Evolutionary conservation across 2,888 invertebrate species (phyloP), one percentile per base, ranked within the genome.

Genomic region (Ichneumoninae sp.): DNA sequence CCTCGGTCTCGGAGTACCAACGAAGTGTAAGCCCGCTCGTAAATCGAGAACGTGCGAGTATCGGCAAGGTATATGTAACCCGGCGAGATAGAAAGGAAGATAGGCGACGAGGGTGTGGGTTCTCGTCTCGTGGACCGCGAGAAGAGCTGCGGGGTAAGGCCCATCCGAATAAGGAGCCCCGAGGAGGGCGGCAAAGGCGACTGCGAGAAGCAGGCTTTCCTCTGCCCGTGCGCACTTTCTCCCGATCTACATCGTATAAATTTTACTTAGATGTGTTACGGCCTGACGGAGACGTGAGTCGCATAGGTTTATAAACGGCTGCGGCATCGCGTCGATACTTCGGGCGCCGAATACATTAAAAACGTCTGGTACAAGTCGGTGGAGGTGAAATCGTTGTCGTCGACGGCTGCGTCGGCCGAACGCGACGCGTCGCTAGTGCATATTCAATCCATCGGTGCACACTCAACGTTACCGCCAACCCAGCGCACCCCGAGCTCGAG

Each of bases 271-370:
- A 30, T 63, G 81, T 76, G 86, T 81, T 83, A 78, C 63, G 63
- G 71, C 83, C 68, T 69, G 68, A 80, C 71, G 74, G 78, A 66
- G 76, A 87, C 71, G 86, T 83, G 69, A 83, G 84, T 75, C 76
- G 83, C 33, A 57, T 81, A 81, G 83, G 63, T 79, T 54, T 81
- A 86, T 79, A 82, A 60, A 66, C 40, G 63, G 57, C 65, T 44
- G 74, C 76, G 57, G 66, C 50, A 22, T 83, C 75, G 74, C 86
- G 84, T 85, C 90, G 88, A 90, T 90, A 90, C 81, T 81, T 69
- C 75, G 71, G 90, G 90, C 90, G 90, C 90, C 90, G 90, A 90
- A 90, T 90, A 89, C 89, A 90, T 90, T 90, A 90, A 77, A 57
- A 57, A 83, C 76, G 90, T 89, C 89, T 90, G 87, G 57, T 52